Evolutionary conservation across 1,140 invertebrate genomes (phyloP).

Genomic region (Drosophila dunni): DNA sequence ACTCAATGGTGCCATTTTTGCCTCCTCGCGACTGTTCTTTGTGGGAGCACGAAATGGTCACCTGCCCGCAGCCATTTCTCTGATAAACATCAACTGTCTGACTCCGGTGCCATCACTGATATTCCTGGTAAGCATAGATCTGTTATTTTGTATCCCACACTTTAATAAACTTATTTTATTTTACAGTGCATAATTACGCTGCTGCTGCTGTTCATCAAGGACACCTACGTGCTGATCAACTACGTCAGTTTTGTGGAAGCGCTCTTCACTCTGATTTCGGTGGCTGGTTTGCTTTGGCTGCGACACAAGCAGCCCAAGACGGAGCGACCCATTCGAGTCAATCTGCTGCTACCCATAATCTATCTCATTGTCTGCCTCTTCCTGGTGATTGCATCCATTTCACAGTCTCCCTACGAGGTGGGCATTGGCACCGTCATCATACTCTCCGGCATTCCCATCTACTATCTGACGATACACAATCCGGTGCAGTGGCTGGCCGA

Average conservation of each 20-base stretch:
- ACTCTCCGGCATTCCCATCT: slow-evolving; percentile 93
- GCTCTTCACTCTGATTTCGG: slow-evolving; percentile 95
- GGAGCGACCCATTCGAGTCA: slow-evolving; percentile 89
- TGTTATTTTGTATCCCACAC: background rate
- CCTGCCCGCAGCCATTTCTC: slow-evolving; percentile 93
- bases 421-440: slow-evolving; percentile 94
- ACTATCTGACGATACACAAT: slow-evolving; percentile 93
- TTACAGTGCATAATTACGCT: slow-evolving; percentile 92
- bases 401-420: slow-evolving; percentile 91
- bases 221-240: slow-evolving; percentile 96
- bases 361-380: slow-evolving; percentile 94
- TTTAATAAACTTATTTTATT: slow-evolving; percentile 44
- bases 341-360: slow-evolving; percentile 90
- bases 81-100: slow-evolving; percentile 93
- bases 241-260: slow-evolving; percentile 97
- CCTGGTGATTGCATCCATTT: slow-evolving; percentile 93
- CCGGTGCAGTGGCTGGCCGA: slow-evolving; percentile 86
- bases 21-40: slow-evolving; percentile 94
- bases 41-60: slow-evolving; percentile 96
- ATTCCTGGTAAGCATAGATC: slow-evolving; percentile 90
- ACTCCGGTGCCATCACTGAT: slow-evolving; percentile 96
- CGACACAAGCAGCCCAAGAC: slow-evolving; percentile 91
- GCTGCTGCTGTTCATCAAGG: slow-evolving; percentile 91
- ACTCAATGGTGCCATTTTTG: slow-evolving; percentile 94
- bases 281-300: slow-evolving; percentile 94